phyloP scores from a whole-genome alignment of 2,797 vertebrate species.

The Pipistrellus pipistrellus region DNA sequence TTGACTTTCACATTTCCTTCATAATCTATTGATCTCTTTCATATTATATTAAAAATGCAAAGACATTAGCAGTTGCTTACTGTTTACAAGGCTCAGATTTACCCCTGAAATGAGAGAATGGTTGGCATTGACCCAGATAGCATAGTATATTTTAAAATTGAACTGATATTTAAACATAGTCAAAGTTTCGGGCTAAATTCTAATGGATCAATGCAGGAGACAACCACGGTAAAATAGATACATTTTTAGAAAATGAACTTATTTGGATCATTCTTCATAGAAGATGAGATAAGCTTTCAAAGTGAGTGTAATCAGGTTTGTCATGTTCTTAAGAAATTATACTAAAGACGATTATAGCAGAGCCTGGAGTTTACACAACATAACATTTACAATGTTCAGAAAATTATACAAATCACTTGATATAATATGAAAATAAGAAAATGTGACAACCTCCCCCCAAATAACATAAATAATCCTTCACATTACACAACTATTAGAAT shows the following conservation, averaged over 20 bases:
- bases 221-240: background rate
- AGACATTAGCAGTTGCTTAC: background rate
- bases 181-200: background rate
- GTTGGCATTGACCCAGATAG: background rate
- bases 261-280: background rate
- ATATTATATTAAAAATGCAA: background rate
- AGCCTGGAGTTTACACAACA: fast-evolving
- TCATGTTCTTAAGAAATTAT: background rate
- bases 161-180: background rate
- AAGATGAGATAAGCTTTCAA: background rate
- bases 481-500: background rate
- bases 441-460: background rate
- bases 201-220: background rate
- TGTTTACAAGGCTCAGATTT: background rate
- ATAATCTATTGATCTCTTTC: background rate
- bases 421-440: background rate
- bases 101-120: background rate
- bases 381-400: background rate
- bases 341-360: background rate
- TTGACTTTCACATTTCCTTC: background rate
- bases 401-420: background rate
- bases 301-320: background rate
- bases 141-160: background rate
- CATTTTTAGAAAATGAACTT: background rate
- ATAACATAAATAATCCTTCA: background rate